These are phyloP conservation scores for Hydrozoanthus gracilis DNA, from an alignment of 92 coral and sea anemone genomes.

Conservation along the genomic window DNA sequence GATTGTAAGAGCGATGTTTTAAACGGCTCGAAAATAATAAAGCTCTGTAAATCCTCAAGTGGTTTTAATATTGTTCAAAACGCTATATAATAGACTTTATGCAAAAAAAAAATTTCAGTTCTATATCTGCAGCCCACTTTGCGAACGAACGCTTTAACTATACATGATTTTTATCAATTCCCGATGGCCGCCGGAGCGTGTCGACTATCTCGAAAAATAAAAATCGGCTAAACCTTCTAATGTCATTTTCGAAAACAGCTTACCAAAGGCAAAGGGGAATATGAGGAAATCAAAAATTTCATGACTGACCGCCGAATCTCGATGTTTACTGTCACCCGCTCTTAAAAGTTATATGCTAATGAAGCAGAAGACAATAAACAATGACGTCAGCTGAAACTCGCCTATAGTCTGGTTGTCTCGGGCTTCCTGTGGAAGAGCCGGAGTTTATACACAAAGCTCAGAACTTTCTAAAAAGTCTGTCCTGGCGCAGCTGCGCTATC, in stretches of 20 bases:
- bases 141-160: too few relatives aligned
- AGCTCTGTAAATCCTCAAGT: not conserved
- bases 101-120: not conserved
- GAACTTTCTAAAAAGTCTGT: not conserved
- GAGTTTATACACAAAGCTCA: conserved; percentile 10
- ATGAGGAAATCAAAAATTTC: too few relatives aligned
- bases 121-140: not conserved
- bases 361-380: conserved; percentile 15
- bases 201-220: not conserved
- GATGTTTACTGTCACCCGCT: conserved; percentile 14
- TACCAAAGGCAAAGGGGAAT: not conserved
- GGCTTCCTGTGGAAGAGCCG: too few relatives aligned
- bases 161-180: too few relatives aligned
- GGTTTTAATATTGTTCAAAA: conserved; percentile 2
- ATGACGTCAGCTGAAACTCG: conserved; percentile 20
- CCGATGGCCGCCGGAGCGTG: not conserved
- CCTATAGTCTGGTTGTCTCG: conserved; percentile 20
- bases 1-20: too few relatives aligned
- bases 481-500: too few relatives aligned
- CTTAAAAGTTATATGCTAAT: conserved; percentile 13
- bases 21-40: too few relatives aligned
- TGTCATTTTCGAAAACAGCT: too few relatives aligned
- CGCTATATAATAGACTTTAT: conserved; percentile 6
- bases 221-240: too few relatives aligned
- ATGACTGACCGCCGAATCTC: conserved; percentile 1